Percentiles rank a stretch among this genome's conserved stretches.
Conservation (phyloP, 1,140 invertebrate species). For the Limonius californicus region DNA sequence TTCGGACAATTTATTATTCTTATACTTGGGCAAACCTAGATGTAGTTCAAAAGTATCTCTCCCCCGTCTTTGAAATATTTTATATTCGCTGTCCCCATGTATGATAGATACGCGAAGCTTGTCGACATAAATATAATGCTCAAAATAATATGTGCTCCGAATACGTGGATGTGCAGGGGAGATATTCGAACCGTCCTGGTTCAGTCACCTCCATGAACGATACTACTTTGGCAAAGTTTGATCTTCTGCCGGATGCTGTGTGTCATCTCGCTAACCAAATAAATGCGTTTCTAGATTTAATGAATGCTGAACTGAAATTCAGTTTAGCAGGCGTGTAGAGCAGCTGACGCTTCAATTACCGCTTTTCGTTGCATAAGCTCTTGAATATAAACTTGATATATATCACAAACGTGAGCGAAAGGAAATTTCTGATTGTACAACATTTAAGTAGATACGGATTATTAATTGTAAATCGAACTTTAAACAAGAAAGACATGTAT, state of each 20-base stretch:
- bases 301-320: slow-evolving; percentile 9
- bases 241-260: slow-evolving; percentile 7
- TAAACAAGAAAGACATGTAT: too few relatives aligned
- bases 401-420: too few relatives aligned
- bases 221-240: slow-evolving; percentile 8
- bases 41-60: neutral
- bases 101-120: neutral
- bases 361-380: slow-evolving; percentile 5
- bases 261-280: slow-evolving; percentile 10
- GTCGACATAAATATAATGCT: slow-evolving; percentile 8
- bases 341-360: slow-evolving; percentile 10
- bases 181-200: slow-evolving; percentile 4
- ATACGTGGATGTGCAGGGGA: neutral
- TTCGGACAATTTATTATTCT: neutral
- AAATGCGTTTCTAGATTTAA: slow-evolving; percentile 13
- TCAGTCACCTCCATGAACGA: slow-evolving; percentile 6
- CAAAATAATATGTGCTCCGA: slow-evolving; percentile 5
- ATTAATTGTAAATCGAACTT: too few relatives aligned
- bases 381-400: neutral
- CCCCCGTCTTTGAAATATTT: neutral
- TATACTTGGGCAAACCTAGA: neutral
- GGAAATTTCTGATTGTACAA: too few relatives aligned
- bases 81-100: neutral
- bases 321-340: slow-evolving; percentile 1
- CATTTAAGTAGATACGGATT: too few relatives aligned